Base-by-base conservation (phyloP, 2,888 invertebrate species). In the Mythimna ferrago region DNA sequence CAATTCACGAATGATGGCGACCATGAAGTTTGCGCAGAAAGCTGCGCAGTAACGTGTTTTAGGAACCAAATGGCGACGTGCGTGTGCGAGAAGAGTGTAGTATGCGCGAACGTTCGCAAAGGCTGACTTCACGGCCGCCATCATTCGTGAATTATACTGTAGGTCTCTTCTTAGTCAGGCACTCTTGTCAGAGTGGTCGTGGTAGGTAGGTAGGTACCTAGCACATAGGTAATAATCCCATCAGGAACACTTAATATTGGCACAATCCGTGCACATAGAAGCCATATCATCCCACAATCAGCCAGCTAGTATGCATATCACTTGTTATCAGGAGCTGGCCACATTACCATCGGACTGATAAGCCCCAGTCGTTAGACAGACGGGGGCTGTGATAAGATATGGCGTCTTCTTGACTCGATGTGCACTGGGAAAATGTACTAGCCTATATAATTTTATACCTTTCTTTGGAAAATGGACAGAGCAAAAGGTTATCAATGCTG, bases 361-460 rank as follows among this genome's bases (percentile, higher is more conserved):
- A 87, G 77, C 65, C 51, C 73, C 67, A 86, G 86, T 81, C 83
- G 80, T 72, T 73, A 83, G 81, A 79, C 80, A 89, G 87, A 87
- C 87, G 74, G 82, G 78, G 71, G 69, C 61, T 44, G 21, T 63
- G 90, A 91, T 90, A 88, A 90, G 88, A 89, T 88, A 81, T 10
- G 44, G 44, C 53, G 66, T 75, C 81, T 68, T 86, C 70, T 77
- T 71, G 77, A 82, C 82, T 77, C 70, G 66, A 53, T 72, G 65
- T 76, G 71, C 66, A 65, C 19, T 67, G 70, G 54, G 72, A 75
- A 81, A 64, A 69, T 51, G 16, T 48, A 48, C 48, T 48, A 48
- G 48, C 16, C 48, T 6, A 53, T n/a, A 53, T n/a, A 26, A 53
- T 53, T 16, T n/a, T 9, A n/a, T 53, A 3, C 51, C 51, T 53